phyloP scores from a whole-genome alignment of 2,113 vertebrate genomes.

The Geococcyx californianus region DNA sequence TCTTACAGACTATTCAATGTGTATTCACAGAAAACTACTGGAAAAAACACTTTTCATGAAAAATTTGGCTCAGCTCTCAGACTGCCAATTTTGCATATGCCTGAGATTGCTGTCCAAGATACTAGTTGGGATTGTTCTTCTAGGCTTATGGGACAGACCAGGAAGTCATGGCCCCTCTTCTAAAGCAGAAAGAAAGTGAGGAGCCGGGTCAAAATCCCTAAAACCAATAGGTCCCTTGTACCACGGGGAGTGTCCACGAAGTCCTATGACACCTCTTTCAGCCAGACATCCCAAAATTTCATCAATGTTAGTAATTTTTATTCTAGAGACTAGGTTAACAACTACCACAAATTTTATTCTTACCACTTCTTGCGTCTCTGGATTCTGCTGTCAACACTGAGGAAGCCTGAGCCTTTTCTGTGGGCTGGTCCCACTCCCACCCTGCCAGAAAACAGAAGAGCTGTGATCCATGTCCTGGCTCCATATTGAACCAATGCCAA shows the following conservation, averaged over 20 bases:
- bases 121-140: background rate
- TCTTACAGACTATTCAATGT: background rate
- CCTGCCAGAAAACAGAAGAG: rapidly evolving
- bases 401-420: background rate
- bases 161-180: background rate
- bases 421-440: background rate
- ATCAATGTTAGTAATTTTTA: background rate
- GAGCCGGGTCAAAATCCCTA: background rate
- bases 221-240: background rate
- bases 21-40: background rate
- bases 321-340: background rate
- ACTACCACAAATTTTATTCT: background rate
- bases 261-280: background rate
- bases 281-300: background rate
- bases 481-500: background rate
- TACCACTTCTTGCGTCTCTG: background rate
- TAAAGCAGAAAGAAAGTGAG: background rate
- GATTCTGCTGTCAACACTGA: background rate
- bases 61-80: background rate
- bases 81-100: background rate
- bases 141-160: background rate
- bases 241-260: background rate
- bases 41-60: background rate
- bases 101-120: background rate
- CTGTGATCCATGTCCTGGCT: background rate